Evolutionary conservation across 2,113 vertebrate species (phyloP).

Genomic region (Mesoclemmys tuberculata): DNA sequence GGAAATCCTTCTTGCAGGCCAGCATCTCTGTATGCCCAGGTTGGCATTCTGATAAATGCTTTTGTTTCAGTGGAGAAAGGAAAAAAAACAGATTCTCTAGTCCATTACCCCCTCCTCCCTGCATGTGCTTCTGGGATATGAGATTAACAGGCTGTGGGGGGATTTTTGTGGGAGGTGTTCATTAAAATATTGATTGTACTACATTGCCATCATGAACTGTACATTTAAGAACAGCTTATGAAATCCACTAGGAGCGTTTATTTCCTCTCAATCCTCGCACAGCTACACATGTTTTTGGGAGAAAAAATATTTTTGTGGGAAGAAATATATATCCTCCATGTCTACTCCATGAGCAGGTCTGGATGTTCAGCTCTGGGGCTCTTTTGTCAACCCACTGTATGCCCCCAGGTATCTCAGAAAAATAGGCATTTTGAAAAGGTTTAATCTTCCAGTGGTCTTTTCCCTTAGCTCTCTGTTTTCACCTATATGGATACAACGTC

Average conservation of each 20-base stretch:
- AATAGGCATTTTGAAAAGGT: not conserved
- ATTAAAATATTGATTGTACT: not conserved
- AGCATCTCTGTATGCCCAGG: accelerated
- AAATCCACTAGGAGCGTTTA: not conserved
- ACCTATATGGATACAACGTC: slow-evolving; percentile 52
- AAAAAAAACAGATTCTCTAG: not conserved
- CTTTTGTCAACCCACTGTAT: not conserved
- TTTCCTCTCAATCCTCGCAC: not conserved
- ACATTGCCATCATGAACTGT: not conserved
- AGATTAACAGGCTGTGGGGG: not conserved
- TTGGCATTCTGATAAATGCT: not conserved
- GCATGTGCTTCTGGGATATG: not conserved
- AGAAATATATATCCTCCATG: not conserved
- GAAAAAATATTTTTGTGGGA: not conserved
- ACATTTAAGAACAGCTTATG: not conserved
- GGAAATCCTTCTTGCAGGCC: not conserved
- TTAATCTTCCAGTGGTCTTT: accelerated
- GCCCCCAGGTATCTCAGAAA: not conserved
- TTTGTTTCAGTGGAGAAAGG: not conserved
- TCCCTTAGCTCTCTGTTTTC: not conserved
- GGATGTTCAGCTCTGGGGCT: not conserved
- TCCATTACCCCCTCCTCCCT: accelerated
- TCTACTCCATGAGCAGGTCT: not conserved
- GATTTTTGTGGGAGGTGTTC: not conserved
- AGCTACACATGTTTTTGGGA: accelerated